Conservation (phyloP, 2,888 invertebrate genomes). For the Melanostoma scalare region DNA sequence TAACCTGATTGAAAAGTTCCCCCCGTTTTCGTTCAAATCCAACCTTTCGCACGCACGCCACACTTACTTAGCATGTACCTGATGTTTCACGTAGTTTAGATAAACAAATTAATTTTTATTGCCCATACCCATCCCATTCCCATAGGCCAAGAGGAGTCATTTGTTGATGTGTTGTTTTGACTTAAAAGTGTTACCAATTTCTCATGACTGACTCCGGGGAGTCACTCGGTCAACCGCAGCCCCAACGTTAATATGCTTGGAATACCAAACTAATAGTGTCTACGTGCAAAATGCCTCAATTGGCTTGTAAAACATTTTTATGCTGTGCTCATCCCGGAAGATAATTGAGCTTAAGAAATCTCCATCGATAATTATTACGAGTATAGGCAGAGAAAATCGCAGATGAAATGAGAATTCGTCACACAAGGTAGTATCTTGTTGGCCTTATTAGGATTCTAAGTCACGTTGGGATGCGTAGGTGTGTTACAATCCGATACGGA, state of each 20-base stretch:
- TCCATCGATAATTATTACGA: constrained; percentile 24
- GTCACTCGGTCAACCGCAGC: constrained; percentile 48
- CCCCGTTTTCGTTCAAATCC: not conserved
- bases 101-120: constrained; percentile 33
- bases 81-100: constrained; percentile 28
- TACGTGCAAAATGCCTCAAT: constrained; percentile 35
- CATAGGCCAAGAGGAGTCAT: no score
- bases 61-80: constrained; percentile 35
- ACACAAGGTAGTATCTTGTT: constrained; percentile 20
- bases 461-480: constrained; percentile 29
- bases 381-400: not conserved
- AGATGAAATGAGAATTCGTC: constrained; percentile 46
- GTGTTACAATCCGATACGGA: constrained; percentile 26
- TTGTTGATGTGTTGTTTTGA: constrained; percentile 3
- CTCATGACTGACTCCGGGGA: constrained; percentile 14
- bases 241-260: constrained; percentile 8
- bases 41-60: constrained; percentile 42
- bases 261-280: constrained; percentile 37
- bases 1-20: constrained; percentile 37
- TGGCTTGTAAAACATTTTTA: not conserved
- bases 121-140: no score
- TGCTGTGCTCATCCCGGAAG: constrained; percentile 40
- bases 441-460: constrained; percentile 52
- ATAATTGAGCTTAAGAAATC: constrained; percentile 38
- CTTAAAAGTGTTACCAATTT: constrained; percentile 9